Percentiles rank a stretch among this genome's conserved stretches.
These are phyloP conservation scores for Melieria crassipennis DNA, from an alignment of 2,888 invertebrate genomes.

Conservation along the genomic window DNA sequence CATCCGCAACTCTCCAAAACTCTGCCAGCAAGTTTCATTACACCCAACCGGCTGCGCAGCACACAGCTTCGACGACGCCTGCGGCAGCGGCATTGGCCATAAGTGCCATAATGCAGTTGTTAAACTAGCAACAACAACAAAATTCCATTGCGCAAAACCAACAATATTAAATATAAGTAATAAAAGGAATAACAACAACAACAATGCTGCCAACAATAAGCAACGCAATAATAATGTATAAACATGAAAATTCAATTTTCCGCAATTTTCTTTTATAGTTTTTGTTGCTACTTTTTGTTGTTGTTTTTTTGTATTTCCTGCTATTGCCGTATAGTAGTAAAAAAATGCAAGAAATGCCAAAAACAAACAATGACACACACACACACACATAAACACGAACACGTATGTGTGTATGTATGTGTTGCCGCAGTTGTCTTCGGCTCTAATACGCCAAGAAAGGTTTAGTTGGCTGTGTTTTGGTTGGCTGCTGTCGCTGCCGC, in stretches of 20 bases:
- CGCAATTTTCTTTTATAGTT: neutral
- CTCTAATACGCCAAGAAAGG: neutral
- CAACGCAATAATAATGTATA: neutral
- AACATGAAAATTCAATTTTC: conserved; percentile 18
- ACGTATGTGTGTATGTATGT: too few relatives aligned
- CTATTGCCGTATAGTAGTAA: neutral
- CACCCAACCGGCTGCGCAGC: too few relatives aligned
- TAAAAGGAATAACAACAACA: neutral
- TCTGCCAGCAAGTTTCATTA: too few relatives aligned
- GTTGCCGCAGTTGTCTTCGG: neutral
- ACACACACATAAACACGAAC: neutral
- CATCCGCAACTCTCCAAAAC: too few relatives aligned
- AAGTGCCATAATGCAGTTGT: conserved; percentile 6
- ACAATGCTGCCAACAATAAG: neutral
- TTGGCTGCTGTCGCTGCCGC: too few relatives aligned
- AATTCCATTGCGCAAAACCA: too few relatives aligned
- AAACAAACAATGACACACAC: neutral
- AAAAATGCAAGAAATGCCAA: neutral
- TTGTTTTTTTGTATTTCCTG: neutral
- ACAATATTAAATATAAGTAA: too few relatives aligned
- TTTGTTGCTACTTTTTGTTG: too few relatives aligned
- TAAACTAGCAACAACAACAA: neutral
- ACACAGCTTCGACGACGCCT: too few relatives aligned
- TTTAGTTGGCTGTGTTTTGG: too few relatives aligned
- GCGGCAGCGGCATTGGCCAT: too few relatives aligned